phyloP scores from a whole-genome alignment of 2,797 vertebrate genomes.

The Dromococcyx pavoninus region DNA sequence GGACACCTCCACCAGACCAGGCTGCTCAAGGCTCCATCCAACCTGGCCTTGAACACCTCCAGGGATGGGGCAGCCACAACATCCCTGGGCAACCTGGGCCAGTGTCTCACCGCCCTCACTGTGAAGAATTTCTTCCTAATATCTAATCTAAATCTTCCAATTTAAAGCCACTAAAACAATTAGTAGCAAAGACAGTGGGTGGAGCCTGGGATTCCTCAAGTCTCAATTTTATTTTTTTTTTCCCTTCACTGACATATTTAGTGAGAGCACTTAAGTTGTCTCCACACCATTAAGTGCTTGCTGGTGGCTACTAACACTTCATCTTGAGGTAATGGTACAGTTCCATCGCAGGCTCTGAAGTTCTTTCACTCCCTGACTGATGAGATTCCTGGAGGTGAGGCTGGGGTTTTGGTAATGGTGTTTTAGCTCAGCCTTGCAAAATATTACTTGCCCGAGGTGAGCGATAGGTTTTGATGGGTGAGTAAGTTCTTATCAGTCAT shows the following conservation, averaged over 20 bases:
- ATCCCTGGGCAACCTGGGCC: no score
- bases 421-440: slow-evolving; percentile 41
- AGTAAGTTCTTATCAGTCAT: not conserved
- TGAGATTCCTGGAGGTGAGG: slow-evolving; percentile 21
- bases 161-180: no score
- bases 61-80: no score
- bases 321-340: not conserved
- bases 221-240: not conserved
- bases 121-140: no score
- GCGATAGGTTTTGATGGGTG: not conserved
- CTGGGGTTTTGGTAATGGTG: not conserved
- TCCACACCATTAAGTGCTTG: fast-evolving
- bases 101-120: no score
- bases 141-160: no score
- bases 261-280: not conserved
- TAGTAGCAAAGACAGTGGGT: not conserved
- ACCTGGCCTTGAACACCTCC: no score
- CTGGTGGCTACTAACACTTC: not conserved
- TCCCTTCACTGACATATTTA: not conserved
- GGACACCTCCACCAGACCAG: no score
- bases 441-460: not conserved
- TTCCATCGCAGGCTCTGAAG: not conserved
- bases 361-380: slow-evolving; percentile 8
- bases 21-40: no score
- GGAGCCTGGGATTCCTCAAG: not conserved